A percentile compares a stretch with the other conserved stretches of the same genome.
These are phyloP conservation scores for Pachycephala philippinensis DNA, from an alignment of 2,113 vertebrate species.

Conservation along the genomic window DNA sequence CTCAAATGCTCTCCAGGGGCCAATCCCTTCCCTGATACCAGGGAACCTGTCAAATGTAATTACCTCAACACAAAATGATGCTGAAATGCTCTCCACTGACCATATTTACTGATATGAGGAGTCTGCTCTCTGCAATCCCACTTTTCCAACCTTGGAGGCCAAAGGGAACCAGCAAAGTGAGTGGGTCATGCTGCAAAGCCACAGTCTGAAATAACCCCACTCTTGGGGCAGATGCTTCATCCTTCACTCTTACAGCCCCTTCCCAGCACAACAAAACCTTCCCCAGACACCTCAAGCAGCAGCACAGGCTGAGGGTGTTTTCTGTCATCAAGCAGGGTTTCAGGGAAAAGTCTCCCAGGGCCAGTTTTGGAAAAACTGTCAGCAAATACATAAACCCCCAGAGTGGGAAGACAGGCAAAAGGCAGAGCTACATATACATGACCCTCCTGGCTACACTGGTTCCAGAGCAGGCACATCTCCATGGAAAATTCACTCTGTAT, in stretches of 20 bases:
- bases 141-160: background rate
- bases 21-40: background rate
- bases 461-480: background rate
- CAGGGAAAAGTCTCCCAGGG: background rate
- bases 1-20: background rate
- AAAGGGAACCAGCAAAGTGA: background rate
- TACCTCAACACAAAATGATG: background rate
- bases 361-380: background rate
- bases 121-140: background rate
- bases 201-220: background rate
- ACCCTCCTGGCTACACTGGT: background rate
- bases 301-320: background rate
- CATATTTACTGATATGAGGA: background rate
- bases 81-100: background rate
- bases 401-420: background rate
- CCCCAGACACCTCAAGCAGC: background rate
- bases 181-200: background rate
- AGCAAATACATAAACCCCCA: background rate
- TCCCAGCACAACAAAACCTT: background rate
- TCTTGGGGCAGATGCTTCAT: background rate
- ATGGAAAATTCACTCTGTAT: background rate
- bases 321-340: background rate
- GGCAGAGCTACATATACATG: background rate
- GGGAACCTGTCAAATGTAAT: background rate
- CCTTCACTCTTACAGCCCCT: background rate